Base-by-base conservation (phyloP, 2,888 invertebrate genomes). In the Synergus gifuensis region DNA sequence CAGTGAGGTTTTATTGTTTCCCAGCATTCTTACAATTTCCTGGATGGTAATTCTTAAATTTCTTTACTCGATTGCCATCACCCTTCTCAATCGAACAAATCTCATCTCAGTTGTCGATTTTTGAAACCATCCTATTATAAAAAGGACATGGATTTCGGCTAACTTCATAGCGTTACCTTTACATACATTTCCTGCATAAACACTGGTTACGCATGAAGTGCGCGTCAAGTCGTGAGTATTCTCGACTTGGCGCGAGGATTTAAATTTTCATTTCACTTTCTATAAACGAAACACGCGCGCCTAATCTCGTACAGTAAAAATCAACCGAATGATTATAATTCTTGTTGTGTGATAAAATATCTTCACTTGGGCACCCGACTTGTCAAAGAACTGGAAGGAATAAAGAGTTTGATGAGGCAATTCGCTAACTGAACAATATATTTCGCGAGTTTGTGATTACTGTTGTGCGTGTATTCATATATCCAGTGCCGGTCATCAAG, bases 401-500 rank as follows among this genome's bases (percentile, higher is more conserved):
- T 2, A 14, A 46, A 46, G 14, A 14, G 14, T 0, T 46, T 11
- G 46, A 0, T 14, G 46, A 46, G 11, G 28, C 14, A 28, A 9
- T 28, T 18, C 5, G 28, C 28, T 8, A 11, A 22, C 11, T 12
- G 16, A 46, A 69, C 2, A 58, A 36, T 28, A 28, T 28, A 28
- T 77, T 64, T 46, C 40, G 77, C 18, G 18, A 66, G 22, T 14
- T 16, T 18, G 11, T 5, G 28, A 28, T 62, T 62, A 28, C 28
- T 22, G 12, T 18, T 36, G 14, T 11, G 58, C 44, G 54, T 76
- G n/a, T 66, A 44, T 49, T 9, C 40, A 36, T 64, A 18, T 49
- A 46, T 73, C n/a, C 18, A 12, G 76, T 78, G 81, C 79, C 78
- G 87, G 87, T 90, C 89, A 89, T 90, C 90, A 89, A 90, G 90